Evolutionary conservation across 2,113 vertebrate genomes (phyloP), one percentile per base, ranked within the genome.

Genomic region (Oophaga pumilio): DNA sequence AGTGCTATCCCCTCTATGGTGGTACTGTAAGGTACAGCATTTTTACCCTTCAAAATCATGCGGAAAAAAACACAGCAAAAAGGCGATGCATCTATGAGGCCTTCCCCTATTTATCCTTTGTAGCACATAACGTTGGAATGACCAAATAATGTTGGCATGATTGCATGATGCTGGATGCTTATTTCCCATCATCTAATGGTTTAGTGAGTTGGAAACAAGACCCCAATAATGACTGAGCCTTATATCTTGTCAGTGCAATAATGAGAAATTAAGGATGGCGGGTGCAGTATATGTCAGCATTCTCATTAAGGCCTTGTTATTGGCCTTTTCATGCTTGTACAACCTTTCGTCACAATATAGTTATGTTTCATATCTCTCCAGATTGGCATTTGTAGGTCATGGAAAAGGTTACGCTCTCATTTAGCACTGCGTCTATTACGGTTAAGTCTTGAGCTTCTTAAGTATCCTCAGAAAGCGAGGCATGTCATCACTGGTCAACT

Each of bases 401-500:
- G 22, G 8, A 1, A 43, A 33, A 73, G 15, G 17, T 18, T 15
- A 20, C 69, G 17, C 15, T 18, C 6, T 9, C 6, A 9, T 43
- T 73, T 73, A 73, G 28, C 69, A 33, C 0, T 13, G 15, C 43
- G 68, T 71, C 68, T 33, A 26, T 73, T 24, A 18, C 5, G 3
- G 10, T 18, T 74, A 56, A 59, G 53, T 74, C 74, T 60, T 78
- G n/a, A 76, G n/a, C 2, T 68, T 79, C 56, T 22, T 17, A 53
- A 53, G 74, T 22, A 69, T 49, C 76, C 15, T 43, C 22, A 33
- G 49, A 79, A 69, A 82, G 33, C 20, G 18, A 81, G 33, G 62
- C 86, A 71, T 81, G 62, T 62, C 66, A 59, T 60, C 5, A 74
- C 86, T 62, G 62, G 53, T 69, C 66, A 82, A 17, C 9, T 50